These are phyloP conservation scores for Taurulus bubalis DNA, from an alignment of 2,113 vertebrate species.

Conservation along the genomic window DNA sequence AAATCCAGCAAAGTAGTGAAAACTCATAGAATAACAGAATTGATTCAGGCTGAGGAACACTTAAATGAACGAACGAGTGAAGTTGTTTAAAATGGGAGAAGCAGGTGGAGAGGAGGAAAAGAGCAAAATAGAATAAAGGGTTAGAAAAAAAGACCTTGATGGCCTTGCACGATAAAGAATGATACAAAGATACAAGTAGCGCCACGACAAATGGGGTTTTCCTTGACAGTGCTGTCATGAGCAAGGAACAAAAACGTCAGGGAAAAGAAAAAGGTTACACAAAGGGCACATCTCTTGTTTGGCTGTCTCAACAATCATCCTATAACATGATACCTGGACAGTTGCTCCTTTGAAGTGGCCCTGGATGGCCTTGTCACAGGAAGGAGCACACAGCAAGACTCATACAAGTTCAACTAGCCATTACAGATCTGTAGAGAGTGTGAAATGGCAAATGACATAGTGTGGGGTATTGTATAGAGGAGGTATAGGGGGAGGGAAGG, in stretches of 20 bases:
- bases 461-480: background rate
- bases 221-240: slow-evolving; percentile 62
- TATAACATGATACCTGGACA: slow-evolving; percentile 52
- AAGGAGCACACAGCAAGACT: slow-evolving; percentile 44
- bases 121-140: slow-evolving; percentile 16
- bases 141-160: slow-evolving; percentile 19
- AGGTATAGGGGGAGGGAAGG: slow-evolving; percentile 11
- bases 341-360: slow-evolving; percentile 57
- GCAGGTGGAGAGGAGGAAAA: background rate
- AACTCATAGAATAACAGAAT: slow-evolving; percentile 35
- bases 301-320: slow-evolving; percentile 72
- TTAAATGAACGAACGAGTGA: slow-evolving; percentile 3
- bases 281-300: slow-evolving; percentile 67
- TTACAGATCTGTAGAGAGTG: slow-evolving; percentile 38
- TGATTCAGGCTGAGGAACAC: background rate
- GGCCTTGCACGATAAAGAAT: background rate
- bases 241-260: slow-evolving; percentile 21
- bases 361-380: slow-evolving; percentile 53
- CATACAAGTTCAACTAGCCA: slow-evolving; percentile 53
- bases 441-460: slow-evolving; percentile 45
- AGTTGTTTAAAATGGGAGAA: background rate
- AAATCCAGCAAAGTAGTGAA: slow-evolving; percentile 14
- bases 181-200: slow-evolving; percentile 37
- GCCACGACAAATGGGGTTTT: slow-evolving; percentile 50
- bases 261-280: slow-evolving; percentile 64